These are phyloP conservation scores for Machimus rusticus DNA, from an alignment of 2,888 invertebrate genomes.

Conservation along the genomic window DNA sequence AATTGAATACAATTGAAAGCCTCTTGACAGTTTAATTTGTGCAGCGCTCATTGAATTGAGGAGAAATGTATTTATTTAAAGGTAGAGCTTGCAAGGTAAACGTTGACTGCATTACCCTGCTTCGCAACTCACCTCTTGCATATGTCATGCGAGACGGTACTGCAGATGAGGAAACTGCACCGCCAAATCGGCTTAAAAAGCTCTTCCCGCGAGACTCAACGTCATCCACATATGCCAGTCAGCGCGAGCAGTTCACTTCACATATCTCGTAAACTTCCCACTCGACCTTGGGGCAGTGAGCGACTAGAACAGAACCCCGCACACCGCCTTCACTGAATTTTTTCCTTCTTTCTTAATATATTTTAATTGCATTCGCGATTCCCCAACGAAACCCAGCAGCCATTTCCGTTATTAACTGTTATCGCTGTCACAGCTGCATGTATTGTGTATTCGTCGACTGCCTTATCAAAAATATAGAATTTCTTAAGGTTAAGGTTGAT, in stretches of 20 bases:
- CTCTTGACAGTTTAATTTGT: not conserved
- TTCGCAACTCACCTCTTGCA: not conserved
- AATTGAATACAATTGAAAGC: not conserved
- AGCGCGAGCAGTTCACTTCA: constrained; percentile 10
- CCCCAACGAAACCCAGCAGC: not conserved
- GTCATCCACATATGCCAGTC: not conserved
- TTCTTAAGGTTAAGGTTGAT: constrained; percentile 33
- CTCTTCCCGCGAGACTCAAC: constrained; percentile 7
- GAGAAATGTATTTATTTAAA: not conserved
- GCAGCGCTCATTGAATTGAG: not conserved
- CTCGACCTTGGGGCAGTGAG: not conserved
- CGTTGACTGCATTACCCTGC: not conserved
- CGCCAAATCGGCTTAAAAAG: constrained; percentile 19
- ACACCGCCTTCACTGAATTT: not conserved
- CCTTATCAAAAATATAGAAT: constrained; percentile 15
- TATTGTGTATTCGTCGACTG: not conserved
- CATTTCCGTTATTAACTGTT: constrained; percentile 35
- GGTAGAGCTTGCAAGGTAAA: not conserved
- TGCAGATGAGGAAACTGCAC: not conserved
- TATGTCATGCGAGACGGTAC: not conserved
- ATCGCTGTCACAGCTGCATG: not conserved
- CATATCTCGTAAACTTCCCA: constrained; percentile 12
- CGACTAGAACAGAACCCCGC: not conserved
- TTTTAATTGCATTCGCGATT: constrained; percentile 26
- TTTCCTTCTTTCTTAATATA: not conserved